Conservation (phyloP, 2,888 invertebrate genomes). For the Lycaena phlaeas region DNA sequence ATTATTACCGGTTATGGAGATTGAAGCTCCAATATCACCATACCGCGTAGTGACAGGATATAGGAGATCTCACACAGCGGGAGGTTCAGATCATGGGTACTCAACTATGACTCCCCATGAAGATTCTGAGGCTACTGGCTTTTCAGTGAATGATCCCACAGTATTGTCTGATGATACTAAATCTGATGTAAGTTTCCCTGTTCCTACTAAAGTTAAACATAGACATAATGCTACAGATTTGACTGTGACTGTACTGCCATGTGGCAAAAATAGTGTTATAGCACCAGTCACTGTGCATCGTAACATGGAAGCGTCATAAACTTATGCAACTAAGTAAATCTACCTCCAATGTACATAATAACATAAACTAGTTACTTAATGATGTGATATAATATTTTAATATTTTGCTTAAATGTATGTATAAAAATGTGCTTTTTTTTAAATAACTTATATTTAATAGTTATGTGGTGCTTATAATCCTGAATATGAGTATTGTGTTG, state of each 20-base stretch:
- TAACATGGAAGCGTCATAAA: constrained; percentile 85
- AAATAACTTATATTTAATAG: too few species aligned
- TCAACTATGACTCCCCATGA: constrained; percentile 95
- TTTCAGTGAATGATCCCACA: constrained; percentile 78
- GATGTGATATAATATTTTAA: constrained; percentile 14
- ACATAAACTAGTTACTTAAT: constrained; percentile 8
- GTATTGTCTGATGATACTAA: constrained; percentile 67
- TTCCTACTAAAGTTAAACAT: constrained; percentile 61
- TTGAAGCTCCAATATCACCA: constrained; percentile 85
- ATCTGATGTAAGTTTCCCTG: constrained; percentile 73
- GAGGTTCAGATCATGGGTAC: constrained; percentile 94
- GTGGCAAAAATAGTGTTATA: constrained; percentile 75
- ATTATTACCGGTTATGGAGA: constrained; percentile 71
- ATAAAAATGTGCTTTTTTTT: too few species aligned
- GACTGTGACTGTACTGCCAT: constrained; percentile 63
- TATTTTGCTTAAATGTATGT: background rate
- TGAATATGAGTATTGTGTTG: too few species aligned
- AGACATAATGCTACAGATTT: constrained; percentile 41
- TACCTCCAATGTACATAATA: constrained; percentile 35
- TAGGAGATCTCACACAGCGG: constrained; percentile 81
- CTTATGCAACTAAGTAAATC: constrained; percentile 27
- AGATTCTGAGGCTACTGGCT: constrained; percentile 87
- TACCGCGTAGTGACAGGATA: constrained; percentile 90
- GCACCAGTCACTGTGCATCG: constrained; percentile 93
- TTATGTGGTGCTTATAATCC: too few species aligned